Conservation (phyloP, 2,888 invertebrate species). For the Cactoblastis cactorum region DNA sequence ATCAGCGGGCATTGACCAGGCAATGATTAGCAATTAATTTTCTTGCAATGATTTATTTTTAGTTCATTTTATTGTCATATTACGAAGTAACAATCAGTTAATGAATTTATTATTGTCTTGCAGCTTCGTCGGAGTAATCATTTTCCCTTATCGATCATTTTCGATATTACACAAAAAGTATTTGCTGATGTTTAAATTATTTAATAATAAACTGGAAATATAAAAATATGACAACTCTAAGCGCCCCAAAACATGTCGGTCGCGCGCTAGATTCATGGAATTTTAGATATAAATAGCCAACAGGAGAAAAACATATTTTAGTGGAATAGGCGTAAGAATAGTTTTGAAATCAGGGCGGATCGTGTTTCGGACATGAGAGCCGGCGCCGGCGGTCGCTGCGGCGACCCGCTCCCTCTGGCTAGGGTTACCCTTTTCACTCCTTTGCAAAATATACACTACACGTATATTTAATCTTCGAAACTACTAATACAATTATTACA, state of each 20-base stretch:
- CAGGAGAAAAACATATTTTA: not conserved
- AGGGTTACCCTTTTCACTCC: slow-evolving; percentile 21
- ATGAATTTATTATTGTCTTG: not conserved
- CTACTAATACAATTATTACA: too few species aligned
- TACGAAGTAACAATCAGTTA: not conserved
- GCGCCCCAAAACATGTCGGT: not conserved
- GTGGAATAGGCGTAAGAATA: not conserved
- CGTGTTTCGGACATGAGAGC: slow-evolving; percentile 36
- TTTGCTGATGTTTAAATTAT: too few species aligned
- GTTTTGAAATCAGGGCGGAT: slow-evolving; percentile 25
- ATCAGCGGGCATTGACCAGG: slow-evolving; percentile 33
- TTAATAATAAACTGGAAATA: too few species aligned
- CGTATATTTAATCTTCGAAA: too few species aligned
- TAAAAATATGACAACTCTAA: not conserved
- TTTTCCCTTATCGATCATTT: too few species aligned
- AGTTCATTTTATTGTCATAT: slow-evolving; percentile 10
- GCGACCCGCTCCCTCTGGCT: slow-evolving; percentile 32
- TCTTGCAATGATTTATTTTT: slow-evolving; percentile 13
- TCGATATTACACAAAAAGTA: too few species aligned
- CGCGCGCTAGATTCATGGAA: not conserved
- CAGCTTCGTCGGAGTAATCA: not conserved
- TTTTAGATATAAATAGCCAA: not conserved
- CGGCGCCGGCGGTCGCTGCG: slow-evolving; percentile 34
- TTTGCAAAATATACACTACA: not conserved
- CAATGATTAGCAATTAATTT: slow-evolving; percentile 26